These are phyloP conservation scores for Drosophila paulistorum DNA, from an alignment of 1,140 invertebrate species.

Conservation along the genomic window DNA sequence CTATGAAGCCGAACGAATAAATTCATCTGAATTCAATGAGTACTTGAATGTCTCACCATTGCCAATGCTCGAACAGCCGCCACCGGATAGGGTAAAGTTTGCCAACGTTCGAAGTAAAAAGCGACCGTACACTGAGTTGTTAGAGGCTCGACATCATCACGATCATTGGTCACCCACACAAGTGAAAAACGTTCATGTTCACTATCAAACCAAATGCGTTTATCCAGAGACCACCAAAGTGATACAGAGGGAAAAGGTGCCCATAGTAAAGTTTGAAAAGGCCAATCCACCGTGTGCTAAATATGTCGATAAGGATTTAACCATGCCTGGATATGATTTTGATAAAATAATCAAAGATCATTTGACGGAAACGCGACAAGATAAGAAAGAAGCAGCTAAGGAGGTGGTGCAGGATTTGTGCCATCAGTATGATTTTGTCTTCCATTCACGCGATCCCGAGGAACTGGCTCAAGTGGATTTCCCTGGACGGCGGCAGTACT, in stretches of 20 bases:
- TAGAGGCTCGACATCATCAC: slow-evolving; percentile 76
- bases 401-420: slow-evolving; percentile 51
- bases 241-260: slow-evolving; percentile 27
- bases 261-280: slow-evolving; percentile 51
- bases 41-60: slow-evolving; percentile 36
- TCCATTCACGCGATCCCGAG: slow-evolving; percentile 61
- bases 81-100: slow-evolving; percentile 48
- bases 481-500: slow-evolving; percentile 62
- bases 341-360: slow-evolving; percentile 61
- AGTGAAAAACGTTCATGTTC: slow-evolving; percentile 68
- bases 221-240: slow-evolving; percentile 52
- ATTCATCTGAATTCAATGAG: slow-evolving; percentile 62
- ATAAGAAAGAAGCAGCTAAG: slow-evolving; percentile 36
- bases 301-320: slow-evolving; percentile 57
- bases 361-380: slow-evolving; percentile 44
- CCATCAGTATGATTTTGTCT: slow-evolving; percentile 57
- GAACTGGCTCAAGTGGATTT: slow-evolving; percentile 60
- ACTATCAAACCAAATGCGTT: slow-evolving; percentile 70
- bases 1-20: slow-evolving; percentile 58
- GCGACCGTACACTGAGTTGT: slow-evolving; percentile 51
- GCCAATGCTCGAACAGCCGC: slow-evolving; percentile 63
- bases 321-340: slow-evolving; percentile 57
- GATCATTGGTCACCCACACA: slow-evolving; percentile 75
- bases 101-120: slow-evolving; percentile 59
- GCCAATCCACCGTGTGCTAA: slow-evolving; percentile 66